Percentiles rank a stretch among this genome's conserved stretches.
phyloP scores from a whole-genome alignment of 1,140 invertebrate genomes.

The Plectrocnemia conspersa region DNA sequence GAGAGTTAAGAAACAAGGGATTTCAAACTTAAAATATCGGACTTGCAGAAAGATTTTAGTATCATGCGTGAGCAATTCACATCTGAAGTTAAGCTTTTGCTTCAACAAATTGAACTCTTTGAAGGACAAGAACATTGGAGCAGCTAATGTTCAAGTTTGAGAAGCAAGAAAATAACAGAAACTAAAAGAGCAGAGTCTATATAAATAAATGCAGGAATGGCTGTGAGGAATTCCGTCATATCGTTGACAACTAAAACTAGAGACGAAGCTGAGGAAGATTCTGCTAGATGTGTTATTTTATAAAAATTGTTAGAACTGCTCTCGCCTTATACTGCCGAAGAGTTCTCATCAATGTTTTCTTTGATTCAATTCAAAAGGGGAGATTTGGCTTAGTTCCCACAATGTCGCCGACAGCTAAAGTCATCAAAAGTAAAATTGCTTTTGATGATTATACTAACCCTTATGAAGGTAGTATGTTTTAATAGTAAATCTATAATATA shows the following conservation, averaged over 20 bases:
- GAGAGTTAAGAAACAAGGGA: slow-evolving; percentile 58
- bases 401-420: slow-evolving; percentile 11
- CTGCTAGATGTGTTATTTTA: slow-evolving; percentile 53
- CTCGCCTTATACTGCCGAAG: slow-evolving; percentile 36
- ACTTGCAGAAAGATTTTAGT: slow-evolving; percentile 66
- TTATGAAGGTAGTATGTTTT: too few species aligned
- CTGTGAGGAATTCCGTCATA: slow-evolving; percentile 56
- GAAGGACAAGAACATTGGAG: slow-evolving; percentile 78
- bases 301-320: slow-evolving; percentile 51
- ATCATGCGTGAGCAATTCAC: slow-evolving; percentile 78
- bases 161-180: slow-evolving; percentile 63
- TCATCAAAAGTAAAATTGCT: too few species aligned
- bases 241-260: slow-evolving; percentile 43
- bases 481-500: too few species aligned
- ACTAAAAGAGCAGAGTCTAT: slow-evolving; percentile 52
- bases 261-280: slow-evolving; percentile 42
- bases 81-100: slow-evolving; percentile 78
- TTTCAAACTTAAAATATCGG: slow-evolving; percentile 57
- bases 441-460: too few species aligned
- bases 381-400: slow-evolving; percentile 55
- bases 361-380: slow-evolving; percentile 53
- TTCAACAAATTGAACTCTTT: slow-evolving; percentile 80
- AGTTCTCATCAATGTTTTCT: slow-evolving; percentile 34
- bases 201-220: slow-evolving; percentile 54
- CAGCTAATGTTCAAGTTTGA: slow-evolving; percentile 79